Evolutionary conservation across 2,888 invertebrate species (phyloP).

Genomic region (Tupiocoris notatus): DNA sequence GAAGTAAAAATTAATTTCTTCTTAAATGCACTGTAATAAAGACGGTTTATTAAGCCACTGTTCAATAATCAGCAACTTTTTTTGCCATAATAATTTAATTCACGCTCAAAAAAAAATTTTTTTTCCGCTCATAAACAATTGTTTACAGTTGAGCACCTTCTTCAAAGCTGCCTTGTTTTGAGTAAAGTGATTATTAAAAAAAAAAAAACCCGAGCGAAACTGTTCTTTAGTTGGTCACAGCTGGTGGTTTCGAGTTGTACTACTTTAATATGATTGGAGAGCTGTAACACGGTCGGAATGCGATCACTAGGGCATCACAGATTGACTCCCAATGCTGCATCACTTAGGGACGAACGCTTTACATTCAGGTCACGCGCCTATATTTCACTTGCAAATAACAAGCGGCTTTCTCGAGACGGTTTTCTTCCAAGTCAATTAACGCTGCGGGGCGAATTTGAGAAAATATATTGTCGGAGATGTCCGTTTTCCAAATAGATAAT

Average conservation of each 20-base stretch:
- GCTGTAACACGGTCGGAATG: conserved; percentile 39
- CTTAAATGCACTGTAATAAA: too few relatives aligned
- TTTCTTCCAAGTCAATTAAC: not conserved
- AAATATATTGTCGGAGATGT: too few relatives aligned
- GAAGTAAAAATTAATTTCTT: conserved; percentile 17
- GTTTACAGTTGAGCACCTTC: not conserved
- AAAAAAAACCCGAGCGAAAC: conserved; percentile 19
- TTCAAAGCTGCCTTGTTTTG: not conserved
- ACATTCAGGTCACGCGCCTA: conserved; percentile 27
- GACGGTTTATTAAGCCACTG: too few relatives aligned
- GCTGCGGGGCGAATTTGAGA: too few relatives aligned
- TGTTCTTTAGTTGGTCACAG: conserved; percentile 35
- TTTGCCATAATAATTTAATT: too few relatives aligned
- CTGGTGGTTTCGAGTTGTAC: conserved; percentile 37
- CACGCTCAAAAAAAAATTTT: too few relatives aligned
- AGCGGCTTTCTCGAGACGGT: conserved; percentile 20
- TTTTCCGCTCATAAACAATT: too few relatives aligned
- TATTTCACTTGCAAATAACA: conserved; percentile 38
- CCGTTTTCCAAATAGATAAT: too few relatives aligned
- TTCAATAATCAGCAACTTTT: too few relatives aligned
- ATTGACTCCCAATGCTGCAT: conserved; percentile 38
- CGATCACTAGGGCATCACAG: conserved; percentile 40
- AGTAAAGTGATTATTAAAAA: conserved; percentile 6
- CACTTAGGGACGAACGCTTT: conserved; percentile 34
- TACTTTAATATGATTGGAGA: conserved; percentile 38